phyloP scores from a whole-genome alignment of 2,797 vertebrate species.

The Hydrolagus colliei region DNA sequence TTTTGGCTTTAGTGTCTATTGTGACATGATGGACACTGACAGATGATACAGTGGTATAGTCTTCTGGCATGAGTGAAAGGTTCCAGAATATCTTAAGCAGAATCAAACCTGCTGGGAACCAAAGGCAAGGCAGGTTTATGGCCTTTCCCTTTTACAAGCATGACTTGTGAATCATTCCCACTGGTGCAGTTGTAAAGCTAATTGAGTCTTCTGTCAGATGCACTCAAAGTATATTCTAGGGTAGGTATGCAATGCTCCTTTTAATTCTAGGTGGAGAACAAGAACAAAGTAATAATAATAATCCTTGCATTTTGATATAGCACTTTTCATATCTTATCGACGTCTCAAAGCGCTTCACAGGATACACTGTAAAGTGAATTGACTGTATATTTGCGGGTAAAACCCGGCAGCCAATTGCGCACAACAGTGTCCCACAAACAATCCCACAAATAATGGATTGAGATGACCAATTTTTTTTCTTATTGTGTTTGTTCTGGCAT shows the following conservation, averaged over 20 bases:
- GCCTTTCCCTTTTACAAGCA: neutral
- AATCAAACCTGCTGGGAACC: neutral
- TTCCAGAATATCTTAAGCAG: constrained; percentile 21
- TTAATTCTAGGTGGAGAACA: neutral
- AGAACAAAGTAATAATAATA: too few relatives aligned
- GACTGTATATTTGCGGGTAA: too few relatives aligned
- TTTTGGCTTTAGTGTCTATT: neutral
- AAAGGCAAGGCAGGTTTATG: neutral
- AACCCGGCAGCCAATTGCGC: too few relatives aligned
- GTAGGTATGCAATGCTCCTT: neutral
- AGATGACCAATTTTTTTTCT: too few relatives aligned
- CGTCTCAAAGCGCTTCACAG: too few relatives aligned
- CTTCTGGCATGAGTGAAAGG: constrained; percentile 4
- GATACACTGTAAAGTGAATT: too few relatives aligned
- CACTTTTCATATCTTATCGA: too few relatives aligned
- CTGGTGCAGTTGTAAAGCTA: neutral
- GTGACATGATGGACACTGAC: neutral
- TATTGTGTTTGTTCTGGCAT: too few relatives aligned
- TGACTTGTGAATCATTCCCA: neutral
- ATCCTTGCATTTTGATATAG: too few relatives aligned
- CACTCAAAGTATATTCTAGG: neutral
- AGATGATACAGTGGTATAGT: constrained; percentile 1
- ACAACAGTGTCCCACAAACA: too few relatives aligned
- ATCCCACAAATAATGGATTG: too few relatives aligned
- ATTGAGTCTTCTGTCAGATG: neutral